phyloP scores from a whole-genome alignment of 37 sponge, comb jelly and placozoan genomes.

The Spongilla lacustris region DNA sequence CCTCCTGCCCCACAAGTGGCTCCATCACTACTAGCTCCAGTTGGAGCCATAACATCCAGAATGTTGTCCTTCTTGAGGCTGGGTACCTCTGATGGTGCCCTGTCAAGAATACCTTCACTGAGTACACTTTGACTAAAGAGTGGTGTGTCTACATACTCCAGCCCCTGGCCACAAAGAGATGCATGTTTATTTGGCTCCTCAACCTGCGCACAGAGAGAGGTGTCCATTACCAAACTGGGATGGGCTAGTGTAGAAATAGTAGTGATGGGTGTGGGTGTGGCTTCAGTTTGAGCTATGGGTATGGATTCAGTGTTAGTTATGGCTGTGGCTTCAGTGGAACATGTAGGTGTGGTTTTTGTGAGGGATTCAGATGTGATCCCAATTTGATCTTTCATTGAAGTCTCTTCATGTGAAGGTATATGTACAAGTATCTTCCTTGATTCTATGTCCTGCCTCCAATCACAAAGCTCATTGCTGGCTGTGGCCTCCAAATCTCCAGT shows the following conservation, averaged over 20 bases:
- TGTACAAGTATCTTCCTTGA: not conserved
- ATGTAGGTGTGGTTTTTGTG: not conserved
- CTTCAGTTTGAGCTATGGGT: not conserved
- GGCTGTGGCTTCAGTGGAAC: too few relatives aligned
- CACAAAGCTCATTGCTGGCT: not conserved
- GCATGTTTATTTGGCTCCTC: not conserved
- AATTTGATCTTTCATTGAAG: not conserved
- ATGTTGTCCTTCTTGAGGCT: not conserved
- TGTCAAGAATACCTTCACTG: not conserved
- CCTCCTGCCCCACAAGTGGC: not conserved
- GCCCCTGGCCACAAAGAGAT: not conserved
- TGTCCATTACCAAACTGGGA: not conserved
- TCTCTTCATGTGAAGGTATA: not conserved
- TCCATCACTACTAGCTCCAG: not conserved
- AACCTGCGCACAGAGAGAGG: not conserved
- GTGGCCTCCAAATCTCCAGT: not conserved
- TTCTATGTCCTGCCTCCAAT: not conserved
- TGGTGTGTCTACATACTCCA: not conserved
- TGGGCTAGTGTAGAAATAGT: not conserved
- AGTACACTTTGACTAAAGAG: not conserved
- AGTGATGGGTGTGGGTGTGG: not conserved
- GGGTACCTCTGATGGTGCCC: not conserved
- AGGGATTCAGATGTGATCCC: not conserved
- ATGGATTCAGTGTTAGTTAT: too few relatives aligned
- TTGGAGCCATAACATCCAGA: not conserved